These are phyloP conservation scores for Tetrax tetrax DNA, from an alignment of 2,113 vertebrate species.

Conservation along the genomic window DNA sequence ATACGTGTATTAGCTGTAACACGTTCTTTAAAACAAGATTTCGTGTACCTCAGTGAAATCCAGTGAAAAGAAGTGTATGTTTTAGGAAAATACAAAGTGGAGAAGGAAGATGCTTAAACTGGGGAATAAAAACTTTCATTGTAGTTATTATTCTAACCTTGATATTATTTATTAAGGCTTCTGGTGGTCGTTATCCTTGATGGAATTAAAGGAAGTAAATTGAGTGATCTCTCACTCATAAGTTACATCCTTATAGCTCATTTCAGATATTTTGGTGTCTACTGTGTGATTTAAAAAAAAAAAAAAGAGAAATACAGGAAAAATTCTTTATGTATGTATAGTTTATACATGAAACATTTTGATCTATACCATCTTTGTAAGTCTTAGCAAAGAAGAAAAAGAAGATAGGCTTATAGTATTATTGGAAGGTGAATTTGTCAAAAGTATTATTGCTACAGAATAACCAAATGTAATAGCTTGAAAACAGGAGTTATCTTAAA, in stretches of 20 bases:
- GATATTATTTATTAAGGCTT: neutral
- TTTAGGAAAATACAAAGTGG: neutral
- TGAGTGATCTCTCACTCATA: neutral
- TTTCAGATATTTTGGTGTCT: neutral
- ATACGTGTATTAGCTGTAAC: neutral
- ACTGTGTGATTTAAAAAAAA: neutral
- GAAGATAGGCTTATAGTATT: neutral
- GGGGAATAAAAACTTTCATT: neutral
- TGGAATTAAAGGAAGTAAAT: neutral
- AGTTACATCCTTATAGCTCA: neutral
- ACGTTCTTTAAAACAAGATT: neutral
- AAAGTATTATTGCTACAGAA: neutral
- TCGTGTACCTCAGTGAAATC: neutral
- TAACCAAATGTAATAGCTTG: neutral
- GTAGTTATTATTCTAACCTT: neutral
- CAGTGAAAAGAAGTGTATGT: neutral
- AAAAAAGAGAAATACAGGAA: neutral
- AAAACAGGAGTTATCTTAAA: neutral
- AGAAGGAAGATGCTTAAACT: neutral
- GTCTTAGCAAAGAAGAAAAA: neutral
- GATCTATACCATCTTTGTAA: fast-evolving
- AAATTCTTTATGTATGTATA: fast-evolving
- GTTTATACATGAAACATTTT: neutral
- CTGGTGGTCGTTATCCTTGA: neutral
- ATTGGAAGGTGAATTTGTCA: neutral